These are phyloP conservation scores for Halocaridina rubra DNA, from an alignment of 2,888 invertebrate species.

Conservation along the genomic window DNA sequence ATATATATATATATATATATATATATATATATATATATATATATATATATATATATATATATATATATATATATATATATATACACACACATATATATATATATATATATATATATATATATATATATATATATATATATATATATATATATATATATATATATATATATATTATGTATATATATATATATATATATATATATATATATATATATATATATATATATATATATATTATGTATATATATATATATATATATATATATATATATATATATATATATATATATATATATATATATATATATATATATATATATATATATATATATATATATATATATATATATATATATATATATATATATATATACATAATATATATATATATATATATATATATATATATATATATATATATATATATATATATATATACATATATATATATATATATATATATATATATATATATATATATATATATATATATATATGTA, in stretches of 20 bases:
- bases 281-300: neutral
- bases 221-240: neutral
- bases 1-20: neutral
- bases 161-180: neutral
- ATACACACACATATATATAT: neutral
- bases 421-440: neutral
- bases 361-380: neutral
- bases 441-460: neutral
- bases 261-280: neutral
- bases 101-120: too few relatives aligned
- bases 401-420: constrained; percentile 6
- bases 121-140: too few relatives aligned
- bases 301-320: too few relatives aligned
- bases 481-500: neutral
- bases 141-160: neutral
- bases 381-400: neutral
- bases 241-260: neutral
- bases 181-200: neutral
- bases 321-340: neutral
- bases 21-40: too few relatives aligned
- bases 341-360: neutral
- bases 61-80: neutral
- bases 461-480: neutral
- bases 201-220: neutral
- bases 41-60: neutral